Percentiles rank a stretch among this genome's conserved stretches.
Evolutionary conservation across 2,113 vertebrate species (phyloP).

Genomic region (Parus major): DNA sequence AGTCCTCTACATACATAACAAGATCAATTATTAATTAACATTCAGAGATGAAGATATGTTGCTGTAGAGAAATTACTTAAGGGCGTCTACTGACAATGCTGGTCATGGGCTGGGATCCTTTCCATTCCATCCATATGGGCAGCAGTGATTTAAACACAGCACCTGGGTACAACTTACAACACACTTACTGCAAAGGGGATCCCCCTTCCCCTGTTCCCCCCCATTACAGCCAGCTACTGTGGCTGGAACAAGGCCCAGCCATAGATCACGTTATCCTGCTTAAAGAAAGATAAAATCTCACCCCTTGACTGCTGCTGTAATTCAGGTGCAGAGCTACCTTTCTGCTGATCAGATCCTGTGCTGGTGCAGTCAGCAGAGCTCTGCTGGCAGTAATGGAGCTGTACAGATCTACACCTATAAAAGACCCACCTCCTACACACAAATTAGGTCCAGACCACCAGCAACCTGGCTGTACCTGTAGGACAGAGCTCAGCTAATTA

Average conservation of each 20-base stretch:
- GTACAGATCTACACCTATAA: not conserved
- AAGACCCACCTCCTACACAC: not conserved
- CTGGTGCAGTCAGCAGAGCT: not conserved
- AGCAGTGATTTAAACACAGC: accelerated
- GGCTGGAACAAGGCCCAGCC: not conserved
- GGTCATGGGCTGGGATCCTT: not conserved
- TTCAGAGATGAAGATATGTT: not conserved
- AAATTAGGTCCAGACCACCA: not conserved
- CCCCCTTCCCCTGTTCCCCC: not conserved
- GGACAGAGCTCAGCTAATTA: not conserved
- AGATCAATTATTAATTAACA: constrained; percentile 63
- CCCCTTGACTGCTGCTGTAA: not conserved
- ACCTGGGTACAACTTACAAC: not conserved
- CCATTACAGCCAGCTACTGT: not conserved
- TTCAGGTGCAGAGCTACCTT: not conserved
- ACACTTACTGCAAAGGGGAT: not conserved
- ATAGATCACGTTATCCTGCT: not conserved
- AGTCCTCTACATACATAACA: constrained; percentile 15
- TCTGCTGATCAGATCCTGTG: not conserved
- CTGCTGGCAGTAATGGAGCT: not conserved
- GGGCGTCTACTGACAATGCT: not conserved
- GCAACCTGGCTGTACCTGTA: accelerated
- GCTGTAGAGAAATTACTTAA: not conserved
- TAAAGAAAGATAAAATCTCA: not conserved
- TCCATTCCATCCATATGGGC: not conserved